Evolutionary conservation across 2,797 vertebrate genomes (phyloP), one percentile per base, ranked within the genome.

Genomic region (Aeoliscus strigatus): DNA sequence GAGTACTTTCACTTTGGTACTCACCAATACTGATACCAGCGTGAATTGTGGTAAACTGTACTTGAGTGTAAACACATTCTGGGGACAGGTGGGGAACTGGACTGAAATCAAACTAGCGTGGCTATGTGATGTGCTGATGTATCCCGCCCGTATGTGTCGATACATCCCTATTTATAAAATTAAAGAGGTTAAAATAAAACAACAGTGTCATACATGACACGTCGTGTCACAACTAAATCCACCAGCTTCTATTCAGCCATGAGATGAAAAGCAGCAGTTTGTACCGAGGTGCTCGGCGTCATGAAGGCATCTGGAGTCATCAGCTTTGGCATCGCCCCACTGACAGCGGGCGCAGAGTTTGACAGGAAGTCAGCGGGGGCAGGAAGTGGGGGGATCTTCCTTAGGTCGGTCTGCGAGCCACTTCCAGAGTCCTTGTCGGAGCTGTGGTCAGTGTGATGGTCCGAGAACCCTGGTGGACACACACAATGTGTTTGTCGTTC

Each of bases 221-320:
- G n/a, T n/a, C n/a, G n/a, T n/a, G n/a, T n/a, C n/a, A n/a, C n/a
- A n/a, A n/a, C n/a, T n/a, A n/a, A n/a, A n/a, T n/a, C n/a, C n/a
- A n/a, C n/a, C n/a, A n/a, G n/a, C n/a, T n/a, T n/a, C n/a, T n/a
- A n/a, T n/a, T n/a, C n/a, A n/a, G n/a, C n/a, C n/a, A n/a, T n/a
- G n/a, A n/a, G 23, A 16, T 5, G 6, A 1, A 23, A 13, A 14
- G 1, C 9, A 17, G 3, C 1, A 0, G 23, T 49, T 31, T 35
- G 61, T 77, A 96, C 88, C 30, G 94, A 96, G 58, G 91, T 65
- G 65, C 91, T 99, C 1, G 95, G 92, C 21, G 93, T 96, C 94
- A 99, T 96, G 78, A 99, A 99, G 8, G 96, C 95, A 4, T 99
- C 96, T 0, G 96, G 96, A 46, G 96, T 99, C 96, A 99, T 98